Evolutionary conservation across 37 sponge, comb jelly and placozoan genomes (phyloP), one percentile per base, ranked within the genome.

Genomic region (Lycopodina hypogea): DNA sequence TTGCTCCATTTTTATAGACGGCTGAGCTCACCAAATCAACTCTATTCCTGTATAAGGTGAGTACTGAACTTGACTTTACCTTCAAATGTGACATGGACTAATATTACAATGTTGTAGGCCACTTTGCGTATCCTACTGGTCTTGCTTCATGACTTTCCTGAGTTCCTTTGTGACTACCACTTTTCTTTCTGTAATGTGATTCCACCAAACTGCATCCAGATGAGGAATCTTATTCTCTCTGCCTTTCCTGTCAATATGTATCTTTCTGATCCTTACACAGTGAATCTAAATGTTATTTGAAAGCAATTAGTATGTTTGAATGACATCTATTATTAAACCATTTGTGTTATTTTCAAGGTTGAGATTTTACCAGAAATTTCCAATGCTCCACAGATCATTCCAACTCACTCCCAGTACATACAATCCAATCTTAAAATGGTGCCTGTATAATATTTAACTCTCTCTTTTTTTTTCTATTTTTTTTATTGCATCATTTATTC

Each of bases 161-260:
- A 99, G 91, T 99, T 99, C 51, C 89, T 99, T 23, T 99, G 99
- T 85, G 99, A 99, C 69, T 96, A 96, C 69, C 99, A 99, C 81
- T 96, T 96, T 83, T 84, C 92, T 28, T 99, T 99, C 82, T 99
- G 99, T 81, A 95, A 99, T 52, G 99, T 96, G 53, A 96, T 99
- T 40, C 99, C 99, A 56, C 99, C 99, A 12, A 96, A 96, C 78
- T 99, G 99, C 82, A 91, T 99, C 69, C 99, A 99, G 66, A 92
- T 99, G 93, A 81, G 96, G 64, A 99, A 99, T 76, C 90, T 99
- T 45, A 99, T 99, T 32, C 91, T 99, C 51, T 90, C 92, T 83
- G 99, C 99, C 30, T 99, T 96, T 76, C 99, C 99, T 3, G 83
- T 96, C 34, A 99, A 91, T 89, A 96, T 96, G 95, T 70, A 96